phyloP scores from a whole-genome alignment of 2,113 vertebrate species.

The Glaucomys volans region DNA sequence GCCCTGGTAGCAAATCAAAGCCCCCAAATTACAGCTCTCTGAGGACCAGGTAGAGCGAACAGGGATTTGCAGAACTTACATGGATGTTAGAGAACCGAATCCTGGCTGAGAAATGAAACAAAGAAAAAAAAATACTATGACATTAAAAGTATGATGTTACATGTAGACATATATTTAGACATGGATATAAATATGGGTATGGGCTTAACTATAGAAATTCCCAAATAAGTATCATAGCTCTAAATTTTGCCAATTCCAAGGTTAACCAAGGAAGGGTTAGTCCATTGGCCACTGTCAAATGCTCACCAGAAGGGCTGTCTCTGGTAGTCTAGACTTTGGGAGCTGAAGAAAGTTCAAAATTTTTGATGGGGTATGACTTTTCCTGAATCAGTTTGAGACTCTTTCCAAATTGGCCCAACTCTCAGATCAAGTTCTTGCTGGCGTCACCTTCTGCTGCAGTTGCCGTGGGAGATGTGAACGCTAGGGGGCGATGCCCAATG shows the following conservation, averaged over 20 bases:
- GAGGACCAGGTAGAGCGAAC: not conserved
- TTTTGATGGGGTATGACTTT: not conserved
- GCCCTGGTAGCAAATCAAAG: not conserved
- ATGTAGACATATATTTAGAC: not conserved
- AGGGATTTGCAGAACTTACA: not conserved
- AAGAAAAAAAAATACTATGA: not conserved
- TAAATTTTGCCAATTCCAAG: not conserved
- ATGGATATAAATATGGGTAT: not conserved
- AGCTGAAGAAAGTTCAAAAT: not conserved
- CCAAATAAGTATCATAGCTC: not conserved
- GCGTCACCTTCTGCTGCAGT: rapidly evolving
- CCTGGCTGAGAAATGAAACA: not conserved
- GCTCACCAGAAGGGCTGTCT: not conserved
- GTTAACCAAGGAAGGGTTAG: not conserved
- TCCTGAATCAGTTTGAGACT: not conserved
- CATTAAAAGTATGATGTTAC: not conserved
- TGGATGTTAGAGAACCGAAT: not conserved
- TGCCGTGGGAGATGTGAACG: not conserved
- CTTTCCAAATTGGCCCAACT: not conserved
- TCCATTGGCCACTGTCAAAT: rapidly evolving
- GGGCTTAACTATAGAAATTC: not conserved
- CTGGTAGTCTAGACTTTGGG: not conserved
- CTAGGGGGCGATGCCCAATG: not conserved
- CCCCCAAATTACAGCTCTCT: not conserved
- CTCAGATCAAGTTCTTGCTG: not conserved